Evolutionary conservation across 2,888 invertebrate species (phyloP).

Genomic region (Myopa testacea): DNA sequence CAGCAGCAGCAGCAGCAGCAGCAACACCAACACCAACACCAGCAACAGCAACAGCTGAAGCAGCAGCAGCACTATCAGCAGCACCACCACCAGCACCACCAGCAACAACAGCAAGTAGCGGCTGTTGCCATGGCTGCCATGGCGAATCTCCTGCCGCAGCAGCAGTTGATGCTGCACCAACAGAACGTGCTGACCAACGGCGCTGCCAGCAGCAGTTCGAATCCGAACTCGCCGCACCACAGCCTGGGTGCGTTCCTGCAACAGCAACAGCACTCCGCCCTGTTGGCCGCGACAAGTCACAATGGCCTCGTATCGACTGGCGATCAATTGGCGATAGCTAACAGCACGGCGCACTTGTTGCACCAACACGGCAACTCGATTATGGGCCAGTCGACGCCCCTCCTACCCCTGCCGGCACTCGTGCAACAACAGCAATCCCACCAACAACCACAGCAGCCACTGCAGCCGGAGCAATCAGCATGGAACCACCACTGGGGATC

Average conservation of each 20-base stretch:
- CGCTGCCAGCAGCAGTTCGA: constrained; percentile 48
- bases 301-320: constrained; percentile 43
- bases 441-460: constrained; percentile 52
- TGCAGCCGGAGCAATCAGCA: constrained; percentile 61
- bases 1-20: constrained; percentile 59
- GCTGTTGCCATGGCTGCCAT: constrained; percentile 13
- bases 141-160: constrained; percentile 53
- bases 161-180: constrained; percentile 61
- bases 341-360: constrained; percentile 28
- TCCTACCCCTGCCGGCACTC: constrained; percentile 43
- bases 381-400: constrained; percentile 37
- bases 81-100: constrained; percentile 58
- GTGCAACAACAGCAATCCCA: constrained; percentile 46
- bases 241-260: constrained; percentile 57
- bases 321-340: constrained; percentile 30
- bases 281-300: constrained; percentile 40
- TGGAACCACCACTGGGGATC: constrained; percentile 66
- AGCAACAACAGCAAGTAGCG: constrained; percentile 49
- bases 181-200: constrained; percentile 62
- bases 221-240: constrained; percentile 52
- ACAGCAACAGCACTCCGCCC: constrained; percentile 53
- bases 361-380: constrained; percentile 43
- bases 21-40: constrained; percentile 47
- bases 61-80: constrained; percentile 56
- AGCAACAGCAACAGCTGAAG: constrained; percentile 48